Conservation (phyloP, 2,888 invertebrate genomes). For the Synergus itoensis region DNA sequence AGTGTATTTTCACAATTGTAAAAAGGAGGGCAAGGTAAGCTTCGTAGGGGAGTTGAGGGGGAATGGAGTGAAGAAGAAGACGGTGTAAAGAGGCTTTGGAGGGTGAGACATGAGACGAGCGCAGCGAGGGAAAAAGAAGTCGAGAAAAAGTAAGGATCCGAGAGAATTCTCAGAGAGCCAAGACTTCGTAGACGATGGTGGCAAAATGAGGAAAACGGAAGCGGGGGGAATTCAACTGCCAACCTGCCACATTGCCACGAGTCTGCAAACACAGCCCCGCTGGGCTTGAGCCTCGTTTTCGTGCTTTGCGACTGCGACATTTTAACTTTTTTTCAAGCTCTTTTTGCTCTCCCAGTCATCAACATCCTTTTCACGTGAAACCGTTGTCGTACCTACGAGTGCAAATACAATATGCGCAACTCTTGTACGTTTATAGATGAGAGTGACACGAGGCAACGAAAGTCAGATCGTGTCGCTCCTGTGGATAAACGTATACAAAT, state of each 20-base stretch:
- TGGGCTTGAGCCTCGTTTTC: slow-evolving; percentile 21
- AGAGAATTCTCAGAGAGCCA: slow-evolving; percentile 31
- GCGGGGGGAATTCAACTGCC: slow-evolving; percentile 29
- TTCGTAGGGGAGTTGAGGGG: neutral
- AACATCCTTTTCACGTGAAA: slow-evolving; percentile 27
- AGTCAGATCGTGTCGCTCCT: no score
- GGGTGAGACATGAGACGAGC: slow-evolving; percentile 35
- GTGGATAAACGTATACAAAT: no score
- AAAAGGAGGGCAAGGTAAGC: slow-evolving; percentile 4
- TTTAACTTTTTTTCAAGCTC: slow-evolving; percentile 21
- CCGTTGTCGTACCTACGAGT: slow-evolving; percentile 16
- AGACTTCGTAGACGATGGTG: slow-evolving; percentile 33
- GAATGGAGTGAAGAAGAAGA: slow-evolving; percentile 15
- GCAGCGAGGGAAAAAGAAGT: slow-evolving; percentile 27
- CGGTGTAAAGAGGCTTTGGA: slow-evolving; percentile 15
- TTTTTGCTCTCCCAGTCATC: slow-evolving; percentile 31
- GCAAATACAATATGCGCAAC: no score
- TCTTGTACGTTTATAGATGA: no score
- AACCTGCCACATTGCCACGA: slow-evolving; percentile 41
- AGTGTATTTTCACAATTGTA: neutral
- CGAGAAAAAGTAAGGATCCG: slow-evolving; percentile 34
- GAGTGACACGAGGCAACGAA: no score
- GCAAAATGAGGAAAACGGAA: slow-evolving; percentile 39
- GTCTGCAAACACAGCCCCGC: slow-evolving; percentile 40
- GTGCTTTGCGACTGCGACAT: slow-evolving; percentile 38